Conservation (phyloP, 2,113 vertebrate genomes). For the Erythrocercus mccallii region DNA sequence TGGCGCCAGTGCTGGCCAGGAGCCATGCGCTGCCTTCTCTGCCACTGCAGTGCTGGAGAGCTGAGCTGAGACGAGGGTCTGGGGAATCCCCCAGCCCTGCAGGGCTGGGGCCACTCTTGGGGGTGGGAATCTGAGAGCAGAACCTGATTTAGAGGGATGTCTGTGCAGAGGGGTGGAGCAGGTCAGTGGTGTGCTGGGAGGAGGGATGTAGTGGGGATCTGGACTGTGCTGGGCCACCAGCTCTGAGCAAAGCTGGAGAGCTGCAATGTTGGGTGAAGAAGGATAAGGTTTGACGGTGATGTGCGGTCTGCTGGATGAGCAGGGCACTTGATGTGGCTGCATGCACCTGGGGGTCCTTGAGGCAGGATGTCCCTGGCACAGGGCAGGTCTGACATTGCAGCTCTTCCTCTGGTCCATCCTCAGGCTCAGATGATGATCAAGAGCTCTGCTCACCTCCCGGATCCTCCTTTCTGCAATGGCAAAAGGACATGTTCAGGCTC, state of each 20-base stretch:
- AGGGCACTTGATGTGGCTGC: neutral
- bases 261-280: neutral
- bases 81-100: neutral
- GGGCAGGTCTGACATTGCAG: accelerated
- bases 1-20: neutral
- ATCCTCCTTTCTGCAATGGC: neutral
- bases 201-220: accelerated
- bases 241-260: neutral
- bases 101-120: neutral
- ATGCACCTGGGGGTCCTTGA: accelerated
- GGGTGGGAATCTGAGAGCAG: neutral
- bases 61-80: accelerated
- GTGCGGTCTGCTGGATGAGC: accelerated
- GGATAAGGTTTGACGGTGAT: neutral
- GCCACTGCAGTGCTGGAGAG: neutral
- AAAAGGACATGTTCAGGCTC: neutral
- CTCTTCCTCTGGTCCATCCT: neutral
- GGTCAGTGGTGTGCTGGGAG: accelerated
- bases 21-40: neutral
- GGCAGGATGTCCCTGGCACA: neutral
- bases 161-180: accelerated
- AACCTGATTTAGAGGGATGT: neutral
- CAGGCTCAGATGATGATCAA: accelerated
- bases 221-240: neutral
- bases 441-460: accelerated